These are phyloP conservation scores for Lottia gigantea DNA, from an alignment of 2,888 invertebrate species.

Conservation along the genomic window DNA sequence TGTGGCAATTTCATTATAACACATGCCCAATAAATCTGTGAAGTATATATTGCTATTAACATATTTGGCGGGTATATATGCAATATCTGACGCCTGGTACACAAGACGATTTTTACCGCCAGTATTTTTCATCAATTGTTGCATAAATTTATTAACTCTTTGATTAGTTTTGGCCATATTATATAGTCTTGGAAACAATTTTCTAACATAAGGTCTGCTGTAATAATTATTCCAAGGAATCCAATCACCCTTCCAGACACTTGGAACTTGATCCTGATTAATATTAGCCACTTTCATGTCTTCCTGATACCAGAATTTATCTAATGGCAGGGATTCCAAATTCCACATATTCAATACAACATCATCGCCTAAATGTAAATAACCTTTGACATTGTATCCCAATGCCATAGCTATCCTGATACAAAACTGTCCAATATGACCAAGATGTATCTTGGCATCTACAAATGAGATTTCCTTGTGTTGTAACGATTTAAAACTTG, in stretches of 20 bases:
- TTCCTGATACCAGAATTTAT: neutral
- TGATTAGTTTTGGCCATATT: neutral
- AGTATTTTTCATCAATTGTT: neutral
- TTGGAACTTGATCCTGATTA: neutral
- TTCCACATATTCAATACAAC: neutral
- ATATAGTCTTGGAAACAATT: neutral
- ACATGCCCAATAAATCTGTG: neutral
- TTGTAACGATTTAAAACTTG: neutral
- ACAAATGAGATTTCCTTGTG: neutral
- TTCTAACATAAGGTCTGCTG: neutral
- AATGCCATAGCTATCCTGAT: neutral
- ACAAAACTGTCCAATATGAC: neutral
- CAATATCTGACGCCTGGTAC: conserved; percentile 1
- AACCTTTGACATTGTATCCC: neutral
- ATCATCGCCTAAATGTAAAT: neutral
- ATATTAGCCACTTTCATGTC: neutral
- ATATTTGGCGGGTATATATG: neutral
- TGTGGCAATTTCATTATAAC: neutral
- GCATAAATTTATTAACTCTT: neutral
- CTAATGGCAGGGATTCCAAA: neutral
- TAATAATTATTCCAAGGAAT: neutral
- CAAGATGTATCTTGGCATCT: neutral
- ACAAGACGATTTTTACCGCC: neutral
- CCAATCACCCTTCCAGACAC: neutral
- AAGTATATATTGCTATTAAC: neutral